These are phyloP conservation scores for Myiotriccus ornatus DNA, from an alignment of 2,797 vertebrate genomes.

Conservation along the genomic window DNA sequence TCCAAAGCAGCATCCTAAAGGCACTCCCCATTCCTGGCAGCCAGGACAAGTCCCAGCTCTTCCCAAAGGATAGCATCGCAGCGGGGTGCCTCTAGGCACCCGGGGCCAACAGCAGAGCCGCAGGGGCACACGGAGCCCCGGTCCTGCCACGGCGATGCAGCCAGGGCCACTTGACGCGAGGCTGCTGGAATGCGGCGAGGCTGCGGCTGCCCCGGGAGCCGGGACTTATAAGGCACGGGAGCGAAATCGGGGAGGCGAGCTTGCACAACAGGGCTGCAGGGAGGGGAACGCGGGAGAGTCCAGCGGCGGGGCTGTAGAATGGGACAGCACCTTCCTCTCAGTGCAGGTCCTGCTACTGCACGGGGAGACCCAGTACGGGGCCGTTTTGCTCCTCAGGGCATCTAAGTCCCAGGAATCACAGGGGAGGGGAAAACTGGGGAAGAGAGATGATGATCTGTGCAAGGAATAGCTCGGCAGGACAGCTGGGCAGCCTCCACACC, in stretches of 20 bases:
- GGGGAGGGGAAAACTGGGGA: background rate
- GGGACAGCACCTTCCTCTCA: background rate
- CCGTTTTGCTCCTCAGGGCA: background rate
- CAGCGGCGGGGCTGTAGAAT: fast-evolving
- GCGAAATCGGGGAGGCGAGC: background rate
- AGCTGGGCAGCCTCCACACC: too few relatives aligned
- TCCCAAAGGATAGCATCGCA: background rate
- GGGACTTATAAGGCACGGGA: conserved; percentile 75
- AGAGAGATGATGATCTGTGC: background rate
- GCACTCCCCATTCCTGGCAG: background rate
- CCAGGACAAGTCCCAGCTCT: background rate
- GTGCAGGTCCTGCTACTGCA: background rate
- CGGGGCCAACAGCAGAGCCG: fast-evolving
- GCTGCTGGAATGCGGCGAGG: conserved; percentile 65
- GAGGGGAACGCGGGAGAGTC: background rate
- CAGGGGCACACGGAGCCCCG: background rate
- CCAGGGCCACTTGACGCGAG: conserved; percentile 60
- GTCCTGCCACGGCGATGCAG: background rate
- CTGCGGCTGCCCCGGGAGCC: conserved; percentile 27
- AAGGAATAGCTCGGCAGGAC: background rate
- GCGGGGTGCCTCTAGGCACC: fast-evolving
- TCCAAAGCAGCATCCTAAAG: background rate
- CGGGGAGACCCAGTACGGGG: background rate
- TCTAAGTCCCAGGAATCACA: background rate
- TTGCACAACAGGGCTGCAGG: background rate